Conservation (phyloP, 2,888 invertebrate genomes). For the Apamea crenata region DNA sequence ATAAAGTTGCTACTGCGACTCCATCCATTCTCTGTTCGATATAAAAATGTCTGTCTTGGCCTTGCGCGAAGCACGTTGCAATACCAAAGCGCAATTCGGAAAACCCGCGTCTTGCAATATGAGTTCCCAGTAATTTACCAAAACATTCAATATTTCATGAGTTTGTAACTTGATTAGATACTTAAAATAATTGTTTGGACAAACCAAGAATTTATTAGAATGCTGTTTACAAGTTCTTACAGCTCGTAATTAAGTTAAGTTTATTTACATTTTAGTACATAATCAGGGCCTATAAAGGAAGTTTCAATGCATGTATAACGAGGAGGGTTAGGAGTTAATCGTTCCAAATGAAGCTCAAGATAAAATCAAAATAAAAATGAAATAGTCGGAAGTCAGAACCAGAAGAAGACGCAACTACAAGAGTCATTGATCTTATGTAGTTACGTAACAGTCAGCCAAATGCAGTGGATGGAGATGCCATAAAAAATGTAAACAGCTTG, state of each 20-base stretch:
- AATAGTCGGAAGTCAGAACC: constrained; percentile 20
- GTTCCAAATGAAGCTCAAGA: constrained; percentile 13
- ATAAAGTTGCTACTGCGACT: constrained; percentile 21
- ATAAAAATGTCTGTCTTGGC: constrained; percentile 68
- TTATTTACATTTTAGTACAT: constrained; percentile 26
- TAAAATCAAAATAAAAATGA: constrained; percentile 31
- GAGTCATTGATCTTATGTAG: constrained; percentile 71
- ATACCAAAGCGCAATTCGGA: constrained; percentile 82
- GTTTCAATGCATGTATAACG: constrained; percentile 21
- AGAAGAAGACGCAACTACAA: constrained; percentile 32
- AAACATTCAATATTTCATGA: constrained; percentile 66
- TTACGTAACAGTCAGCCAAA: constrained; percentile 67
- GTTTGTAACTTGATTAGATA: constrained; percentile 55
- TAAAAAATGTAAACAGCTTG: constrained; percentile 80
- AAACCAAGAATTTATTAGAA: constrained; percentile 56
- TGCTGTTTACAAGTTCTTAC: constrained; percentile 29
- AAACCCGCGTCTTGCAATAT: constrained; percentile 85
- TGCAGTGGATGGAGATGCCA: constrained; percentile 64
- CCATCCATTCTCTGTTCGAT: constrained; percentile 58
- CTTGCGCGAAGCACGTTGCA: constrained; percentile 81
- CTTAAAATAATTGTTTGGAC: constrained; percentile 50
- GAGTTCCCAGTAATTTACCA: constrained; percentile 74
- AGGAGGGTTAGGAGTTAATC: not conserved
- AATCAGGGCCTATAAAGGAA: constrained; percentile 39
- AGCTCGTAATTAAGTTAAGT: constrained; percentile 6